These are phyloP conservation scores for Nymphalis c-album DNA, from an alignment of 2,888 invertebrate species.

Conservation along the genomic window DNA sequence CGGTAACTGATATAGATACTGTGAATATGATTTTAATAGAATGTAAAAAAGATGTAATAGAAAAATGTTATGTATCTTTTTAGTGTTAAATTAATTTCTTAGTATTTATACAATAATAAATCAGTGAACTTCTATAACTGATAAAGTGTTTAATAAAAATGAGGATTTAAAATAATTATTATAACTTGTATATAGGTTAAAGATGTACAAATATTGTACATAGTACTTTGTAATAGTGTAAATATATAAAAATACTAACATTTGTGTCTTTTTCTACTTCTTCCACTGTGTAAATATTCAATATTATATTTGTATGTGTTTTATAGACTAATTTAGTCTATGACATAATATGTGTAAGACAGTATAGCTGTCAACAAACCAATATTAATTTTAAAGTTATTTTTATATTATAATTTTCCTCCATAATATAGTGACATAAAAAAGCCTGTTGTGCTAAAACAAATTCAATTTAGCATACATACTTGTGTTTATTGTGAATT, in stretches of 20 bases:
- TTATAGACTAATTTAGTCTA: too few relatives aligned
- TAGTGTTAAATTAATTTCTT: background rate
- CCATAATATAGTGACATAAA: too few relatives aligned
- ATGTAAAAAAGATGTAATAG: background rate
- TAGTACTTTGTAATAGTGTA: constrained; percentile 23
- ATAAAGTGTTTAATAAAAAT: background rate
- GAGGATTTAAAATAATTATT: constrained; percentile 1
- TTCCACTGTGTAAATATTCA: background rate
- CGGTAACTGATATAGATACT: too few relatives aligned
- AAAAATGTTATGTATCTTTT: background rate
- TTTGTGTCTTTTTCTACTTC: background rate
- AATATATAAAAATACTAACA: constrained; percentile 26
- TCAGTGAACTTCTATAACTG: background rate
- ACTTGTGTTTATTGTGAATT: too few relatives aligned
- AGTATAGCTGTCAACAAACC: too few relatives aligned
- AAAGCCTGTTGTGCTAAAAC: too few relatives aligned
- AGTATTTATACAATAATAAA: background rate
- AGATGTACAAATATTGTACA: constrained; percentile 30
- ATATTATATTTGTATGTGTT: too few relatives aligned
- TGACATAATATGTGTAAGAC: too few relatives aligned
- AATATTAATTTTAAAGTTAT: too few relatives aligned
- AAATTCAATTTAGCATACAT: too few relatives aligned
- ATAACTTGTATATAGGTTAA: constrained; percentile 12
- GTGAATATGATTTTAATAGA: too few relatives aligned
- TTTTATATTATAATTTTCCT: too few relatives aligned